Conservation (phyloP, 1,140 invertebrate genomes). For the Batillaria attramentaria region DNA sequence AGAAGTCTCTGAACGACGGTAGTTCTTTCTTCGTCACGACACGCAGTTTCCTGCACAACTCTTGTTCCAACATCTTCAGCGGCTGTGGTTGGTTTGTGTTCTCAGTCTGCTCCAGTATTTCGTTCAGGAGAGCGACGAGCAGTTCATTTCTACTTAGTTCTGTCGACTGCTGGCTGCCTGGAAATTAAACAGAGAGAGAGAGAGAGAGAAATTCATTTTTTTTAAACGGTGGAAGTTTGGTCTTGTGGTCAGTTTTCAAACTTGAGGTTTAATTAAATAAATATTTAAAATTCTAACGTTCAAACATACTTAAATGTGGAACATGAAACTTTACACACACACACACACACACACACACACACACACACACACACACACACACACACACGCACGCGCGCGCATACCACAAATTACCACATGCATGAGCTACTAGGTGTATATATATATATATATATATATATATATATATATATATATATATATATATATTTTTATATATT, state of each 20-base stretch:
- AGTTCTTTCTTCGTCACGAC: not conserved
- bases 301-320: not conserved
- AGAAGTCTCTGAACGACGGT: not conserved
- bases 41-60: not conserved
- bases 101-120: too few relatives aligned
- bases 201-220: not conserved
- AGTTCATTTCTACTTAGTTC: too few relatives aligned
- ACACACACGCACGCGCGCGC: not conserved
- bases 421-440: not conserved
- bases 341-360: not conserved
- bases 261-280: not conserved
- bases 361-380: not conserved
- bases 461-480: not conserved
- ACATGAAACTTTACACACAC: not conserved
- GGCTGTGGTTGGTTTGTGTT: too few relatives aligned
- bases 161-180: not conserved
- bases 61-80: not conserved
- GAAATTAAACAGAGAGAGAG: not conserved
- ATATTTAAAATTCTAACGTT: not conserved
- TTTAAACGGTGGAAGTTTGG: not conserved
- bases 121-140: too few relatives aligned
- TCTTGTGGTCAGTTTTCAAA: not conserved
- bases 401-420: too few relatives aligned
- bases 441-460: not conserved
- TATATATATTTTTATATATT: not conserved